phyloP scores from a whole-genome alignment of 1,140 invertebrate species.

The Leucophenga varia region DNA sequence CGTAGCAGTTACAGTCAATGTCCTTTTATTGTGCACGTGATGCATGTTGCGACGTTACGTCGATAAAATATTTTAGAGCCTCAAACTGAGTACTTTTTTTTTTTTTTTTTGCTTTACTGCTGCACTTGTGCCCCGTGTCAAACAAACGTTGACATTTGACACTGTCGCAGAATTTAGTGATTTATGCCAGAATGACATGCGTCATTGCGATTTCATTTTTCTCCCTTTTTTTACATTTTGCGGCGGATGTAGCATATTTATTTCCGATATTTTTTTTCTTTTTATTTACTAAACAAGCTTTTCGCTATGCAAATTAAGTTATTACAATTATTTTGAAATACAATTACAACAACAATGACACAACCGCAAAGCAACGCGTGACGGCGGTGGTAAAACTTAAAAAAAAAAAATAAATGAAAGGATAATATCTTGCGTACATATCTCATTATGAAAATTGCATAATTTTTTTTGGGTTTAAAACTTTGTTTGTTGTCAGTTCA shows the following conservation, averaged over 20 bases:
- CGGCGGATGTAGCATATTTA: no score
- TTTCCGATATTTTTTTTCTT: not conserved
- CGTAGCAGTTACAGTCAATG: constrained; percentile 30
- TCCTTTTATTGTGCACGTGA: constrained; percentile 20
- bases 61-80: no score
- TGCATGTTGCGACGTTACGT: constrained; percentile 12
- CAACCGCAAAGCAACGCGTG: constrained; percentile 17
- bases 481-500: no score
- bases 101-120: constrained; percentile 3
- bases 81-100: no score
- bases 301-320: constrained; percentile 48
- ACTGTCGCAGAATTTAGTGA: constrained; percentile 51
- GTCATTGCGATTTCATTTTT: constrained; percentile 9
- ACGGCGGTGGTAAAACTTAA: no score
- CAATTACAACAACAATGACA: constrained; percentile 10
- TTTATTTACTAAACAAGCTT: constrained; percentile 11
- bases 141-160: constrained; percentile 39
- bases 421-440: no score
- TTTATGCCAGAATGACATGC: constrained; percentile 51
- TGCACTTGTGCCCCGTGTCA: constrained; percentile 3
- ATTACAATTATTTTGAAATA: constrained; percentile 30
- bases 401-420: no score
- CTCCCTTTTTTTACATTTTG: no score
- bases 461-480: no score
- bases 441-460: constrained; percentile 48